Conservation (phyloP, 2,888 invertebrate genomes). For the Elysia crispata region DNA sequence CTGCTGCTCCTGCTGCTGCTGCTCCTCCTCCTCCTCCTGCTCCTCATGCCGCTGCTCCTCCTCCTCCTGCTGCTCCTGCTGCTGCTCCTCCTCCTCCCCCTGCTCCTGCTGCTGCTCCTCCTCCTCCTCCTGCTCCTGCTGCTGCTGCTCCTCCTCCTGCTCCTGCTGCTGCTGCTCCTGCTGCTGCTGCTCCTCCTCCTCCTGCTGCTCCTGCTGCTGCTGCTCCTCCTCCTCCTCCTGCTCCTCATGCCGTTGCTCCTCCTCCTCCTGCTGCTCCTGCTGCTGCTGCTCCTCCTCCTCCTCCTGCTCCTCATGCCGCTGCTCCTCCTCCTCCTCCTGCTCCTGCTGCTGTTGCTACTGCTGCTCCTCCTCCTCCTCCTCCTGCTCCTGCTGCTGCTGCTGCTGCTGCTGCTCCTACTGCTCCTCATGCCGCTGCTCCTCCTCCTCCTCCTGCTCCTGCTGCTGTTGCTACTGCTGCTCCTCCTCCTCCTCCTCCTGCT, state of each 20-base stretch:
- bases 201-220: constrained; percentile 20
- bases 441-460: too few relatives aligned
- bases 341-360: not conserved
- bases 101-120: not conserved
- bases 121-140: not conserved
- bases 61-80: constrained; percentile 4
- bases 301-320: too few relatives aligned
- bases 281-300: not conserved
- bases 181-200: constrained; percentile 14
- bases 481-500: not conserved
- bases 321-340: too few relatives aligned
- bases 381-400: not conserved
- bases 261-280: not conserved
- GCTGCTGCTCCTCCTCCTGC: not conserved
- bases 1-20: not conserved
- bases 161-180: not conserved
- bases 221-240: too few relatives aligned
- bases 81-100: not conserved
- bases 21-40: too few relatives aligned
- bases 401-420: too few relatives aligned
- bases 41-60: too few relatives aligned
- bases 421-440: too few relatives aligned
- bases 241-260: too few relatives aligned
- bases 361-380: not conserved
- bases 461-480: too few relatives aligned